A percentile compares a stretch with the other conserved stretches of the same genome.
Evolutionary conservation across 2,113 vertebrate species (phyloP).

Genomic region (Tauraco erythrolophus): DNA sequence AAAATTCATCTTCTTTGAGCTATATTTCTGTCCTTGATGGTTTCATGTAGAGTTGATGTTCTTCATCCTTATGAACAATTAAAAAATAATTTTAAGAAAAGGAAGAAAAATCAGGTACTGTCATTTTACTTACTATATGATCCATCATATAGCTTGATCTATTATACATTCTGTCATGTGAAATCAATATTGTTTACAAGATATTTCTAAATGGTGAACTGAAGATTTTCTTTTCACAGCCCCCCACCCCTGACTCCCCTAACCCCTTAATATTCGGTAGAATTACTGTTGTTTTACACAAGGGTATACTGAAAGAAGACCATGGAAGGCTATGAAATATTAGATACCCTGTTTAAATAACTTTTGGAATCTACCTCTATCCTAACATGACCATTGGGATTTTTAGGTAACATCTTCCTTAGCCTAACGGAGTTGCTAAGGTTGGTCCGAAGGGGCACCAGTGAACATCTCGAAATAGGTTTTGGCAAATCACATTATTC

Average conservation of each 20-base stretch:
- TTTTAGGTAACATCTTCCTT: neutral
- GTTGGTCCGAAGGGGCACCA: neutral
- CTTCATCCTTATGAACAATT: neutral
- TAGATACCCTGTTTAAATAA: neutral
- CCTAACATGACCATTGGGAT: neutral
- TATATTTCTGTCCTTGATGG: neutral
- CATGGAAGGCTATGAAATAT: neutral
- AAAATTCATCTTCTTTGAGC: neutral
- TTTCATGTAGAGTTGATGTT: neutral
- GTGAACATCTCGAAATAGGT: neutral
- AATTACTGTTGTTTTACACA: neutral
- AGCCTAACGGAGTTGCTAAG: neutral
- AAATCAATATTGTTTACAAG: neutral
- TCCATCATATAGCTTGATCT: neutral
- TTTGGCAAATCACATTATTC: neutral
- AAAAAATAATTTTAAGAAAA: constrained; percentile 9
- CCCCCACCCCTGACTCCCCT: no score
- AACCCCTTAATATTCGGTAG: accelerated
- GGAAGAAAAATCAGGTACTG: neutral
- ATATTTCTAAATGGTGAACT: neutral
- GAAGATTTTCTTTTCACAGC: neutral
- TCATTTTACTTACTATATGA: neutral
- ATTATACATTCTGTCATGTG: neutral
- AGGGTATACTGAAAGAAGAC: neutral
- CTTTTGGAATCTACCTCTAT: neutral